Evolutionary conservation across 1,140 invertebrate species (phyloP), one percentile per base, ranked within the genome.

Genomic region (Calephelis nemesis): DNA sequence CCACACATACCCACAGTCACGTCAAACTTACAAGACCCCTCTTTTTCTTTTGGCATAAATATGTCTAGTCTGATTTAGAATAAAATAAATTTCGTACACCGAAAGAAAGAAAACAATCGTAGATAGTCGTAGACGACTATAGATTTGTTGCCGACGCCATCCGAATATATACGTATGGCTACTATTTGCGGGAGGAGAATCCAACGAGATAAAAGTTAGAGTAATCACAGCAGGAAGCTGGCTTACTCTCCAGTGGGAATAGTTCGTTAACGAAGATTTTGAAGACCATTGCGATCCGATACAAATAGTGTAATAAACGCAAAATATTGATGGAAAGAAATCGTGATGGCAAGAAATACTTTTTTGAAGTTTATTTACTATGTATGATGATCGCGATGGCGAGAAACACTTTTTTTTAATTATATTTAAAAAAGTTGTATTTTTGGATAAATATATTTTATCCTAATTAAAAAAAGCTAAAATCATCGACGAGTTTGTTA

Each of bases 261-360:
- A 67, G 50, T 67, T 67, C 65, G 30, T 67, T 67, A 67, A 60
- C 40, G 65, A 67, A 67, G 65, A 58, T 67, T 68, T 62, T 68
- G 54, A 68, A 68, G 60, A 68, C 67, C 54, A 49, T 68, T 68
- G 66, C 54, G 58, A 58, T 67, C 58, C 52, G 50, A 60, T 67
- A 67, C 65, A 60, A 67, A 67, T 15, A 67, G 19, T 68, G 67
- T 52, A 63, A 50, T 47, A 63, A 63, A 63, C 62, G 47, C 47
- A 68, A 68, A 63, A 68, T 68, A 67, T 68, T 68, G 67, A 63
- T 63, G 60, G 60, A 68, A 45, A 63, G 62, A 63, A 63, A 63
- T 69, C 15, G 45, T 42, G 52, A 60, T 60, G 54, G 54, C 54
- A 48, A 60, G 45, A 15, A 42, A 62, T 49, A 62, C 39, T 62